Conservation (phyloP, 1,140 invertebrate species). For the Apis laboriosa region DNA sequence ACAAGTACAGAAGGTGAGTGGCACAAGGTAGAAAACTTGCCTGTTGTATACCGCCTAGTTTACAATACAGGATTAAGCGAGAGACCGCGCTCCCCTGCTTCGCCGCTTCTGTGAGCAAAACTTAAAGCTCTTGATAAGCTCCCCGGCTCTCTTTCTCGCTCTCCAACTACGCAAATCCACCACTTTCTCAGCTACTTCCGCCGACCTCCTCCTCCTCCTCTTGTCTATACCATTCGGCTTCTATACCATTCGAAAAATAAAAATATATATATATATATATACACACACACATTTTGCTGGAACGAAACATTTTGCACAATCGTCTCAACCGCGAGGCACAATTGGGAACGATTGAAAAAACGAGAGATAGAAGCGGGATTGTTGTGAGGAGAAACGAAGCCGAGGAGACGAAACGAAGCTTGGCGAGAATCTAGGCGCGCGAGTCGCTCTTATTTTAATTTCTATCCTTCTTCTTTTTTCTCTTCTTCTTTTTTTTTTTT, state of each 20-base stretch:
- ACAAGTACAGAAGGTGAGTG: slow-evolving; percentile 63
- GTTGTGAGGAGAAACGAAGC: neutral
- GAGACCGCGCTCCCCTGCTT: slow-evolving; percentile 50
- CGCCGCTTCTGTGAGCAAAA: slow-evolving; percentile 65
- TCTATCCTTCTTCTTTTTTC: neutral
- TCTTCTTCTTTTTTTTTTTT: neutral
- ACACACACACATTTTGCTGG: neutral
- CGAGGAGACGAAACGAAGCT: neutral
- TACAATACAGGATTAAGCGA: slow-evolving; percentile 78
- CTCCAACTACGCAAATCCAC: slow-evolving; percentile 35
- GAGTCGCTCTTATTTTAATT: slow-evolving; percentile 1
- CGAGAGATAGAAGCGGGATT: neutral
- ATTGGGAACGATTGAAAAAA: slow-evolving; percentile 2
- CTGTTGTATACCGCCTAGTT: slow-evolving; percentile 74
- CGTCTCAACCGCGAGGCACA: neutral
- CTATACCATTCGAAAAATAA: slow-evolving; percentile 20
- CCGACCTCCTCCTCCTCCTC: slow-evolving; percentile 19
- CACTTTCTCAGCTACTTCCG: slow-evolving; percentile 32
- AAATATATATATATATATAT: slow-evolving; percentile 17
- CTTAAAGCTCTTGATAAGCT: slow-evolving; percentile 78
- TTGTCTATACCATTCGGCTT: neutral
- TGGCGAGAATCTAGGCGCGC: neutral
- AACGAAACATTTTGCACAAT: neutral
- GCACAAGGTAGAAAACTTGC: slow-evolving; percentile 69
- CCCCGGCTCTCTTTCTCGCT: slow-evolving; percentile 55